Conservation (phyloP, 1,140 invertebrate species). For the Atopsyche davidsoni region DNA sequence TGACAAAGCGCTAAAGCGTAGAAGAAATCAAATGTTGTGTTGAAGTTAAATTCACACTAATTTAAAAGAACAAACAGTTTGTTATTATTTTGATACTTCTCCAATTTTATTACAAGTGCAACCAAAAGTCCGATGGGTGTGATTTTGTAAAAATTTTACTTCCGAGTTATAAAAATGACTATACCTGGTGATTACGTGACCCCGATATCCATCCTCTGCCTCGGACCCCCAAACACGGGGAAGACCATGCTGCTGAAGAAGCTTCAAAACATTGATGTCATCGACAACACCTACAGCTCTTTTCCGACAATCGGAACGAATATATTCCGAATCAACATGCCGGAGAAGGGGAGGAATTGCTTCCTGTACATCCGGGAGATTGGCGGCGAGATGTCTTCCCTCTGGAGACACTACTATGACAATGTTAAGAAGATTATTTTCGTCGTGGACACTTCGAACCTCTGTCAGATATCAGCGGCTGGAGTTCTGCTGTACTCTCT, state of each 20-base stretch:
- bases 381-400: constrained; percentile 70
- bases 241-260: constrained; percentile 74
- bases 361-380: constrained; percentile 54
- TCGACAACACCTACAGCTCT: constrained; percentile 66
- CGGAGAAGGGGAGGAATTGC: constrained; percentile 47
- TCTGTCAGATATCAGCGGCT: constrained; percentile 75
- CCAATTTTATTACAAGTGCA: too few relatives aligned
- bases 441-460: constrained; percentile 71
- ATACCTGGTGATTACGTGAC: too few relatives aligned
- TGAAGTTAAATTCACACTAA: too few relatives aligned
- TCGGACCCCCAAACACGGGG: constrained; percentile 70
- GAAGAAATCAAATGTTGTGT: too few relatives aligned
- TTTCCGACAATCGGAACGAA: constrained; percentile 74
- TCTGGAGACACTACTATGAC: constrained; percentile 69
- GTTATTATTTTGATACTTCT: too few relatives aligned
- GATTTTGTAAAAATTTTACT: too few relatives aligned
- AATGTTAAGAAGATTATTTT: constrained; percentile 66
- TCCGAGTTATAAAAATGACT: too few relatives aligned
- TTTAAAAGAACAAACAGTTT: too few relatives aligned
- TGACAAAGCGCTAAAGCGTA: too few relatives aligned
- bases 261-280: constrained; percentile 57
- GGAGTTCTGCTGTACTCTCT: constrained; percentile 68
- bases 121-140: too few relatives aligned
- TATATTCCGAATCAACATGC: constrained; percentile 57
- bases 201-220: constrained; percentile 55